These are phyloP conservation scores for Blastomussa wellsi DNA, from an alignment of 92 coral and sea anemone genomes.

Conservation along the genomic window DNA sequence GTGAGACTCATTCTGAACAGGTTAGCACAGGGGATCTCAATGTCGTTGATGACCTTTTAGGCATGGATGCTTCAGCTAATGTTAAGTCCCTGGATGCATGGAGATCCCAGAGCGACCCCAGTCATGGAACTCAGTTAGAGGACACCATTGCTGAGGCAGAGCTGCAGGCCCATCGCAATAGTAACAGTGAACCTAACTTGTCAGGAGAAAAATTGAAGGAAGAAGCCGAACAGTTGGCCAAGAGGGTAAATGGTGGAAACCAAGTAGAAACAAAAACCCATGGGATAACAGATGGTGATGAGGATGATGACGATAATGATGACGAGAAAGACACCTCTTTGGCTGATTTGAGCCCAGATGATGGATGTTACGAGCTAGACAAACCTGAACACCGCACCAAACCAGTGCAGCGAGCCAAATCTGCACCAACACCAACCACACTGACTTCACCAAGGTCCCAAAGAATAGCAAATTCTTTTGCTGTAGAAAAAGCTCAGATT, in stretches of 20 bases:
- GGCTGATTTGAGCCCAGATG: slow-evolving; percentile 74
- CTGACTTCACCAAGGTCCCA: slow-evolving; percentile 51
- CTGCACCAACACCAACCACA: slow-evolving; percentile 65
- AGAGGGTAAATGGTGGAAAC: slow-evolving; percentile 70
- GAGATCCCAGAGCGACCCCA: slow-evolving; percentile 97
- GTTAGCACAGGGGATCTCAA: slow-evolving; percentile 80
- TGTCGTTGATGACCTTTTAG: slow-evolving; percentile 56
- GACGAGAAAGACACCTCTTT: slow-evolving; percentile 47
- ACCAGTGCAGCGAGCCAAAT: slow-evolving; percentile 58
- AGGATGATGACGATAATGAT: slow-evolving; percentile 32
- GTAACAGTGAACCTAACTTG: slow-evolving; percentile 94
- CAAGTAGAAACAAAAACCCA: slow-evolving; percentile 48
- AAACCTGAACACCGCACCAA: slow-evolving; percentile 52
- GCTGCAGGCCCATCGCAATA: slow-evolving; percentile 72
- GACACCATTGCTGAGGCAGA: slow-evolving; percentile 91
- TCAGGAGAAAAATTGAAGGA: slow-evolving; percentile 80
- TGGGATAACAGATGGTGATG: slow-evolving; percentile 8
- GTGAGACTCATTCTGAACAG: slow-evolving; percentile 78
- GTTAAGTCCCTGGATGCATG: slow-evolving; percentile 60
- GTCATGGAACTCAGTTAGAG: slow-evolving; percentile 73
- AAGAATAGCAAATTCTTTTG: slow-evolving; percentile 66
- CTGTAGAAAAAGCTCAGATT: slow-evolving; percentile 81
- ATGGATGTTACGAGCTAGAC: slow-evolving; percentile 53
- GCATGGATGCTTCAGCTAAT: slow-evolving; percentile 43
- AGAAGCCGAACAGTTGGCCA: slow-evolving; percentile 84